Evolutionary conservation across 2,113 vertebrate species (phyloP), one percentile per base, ranked within the genome.

Genomic region (Drymodes brunneopygia): DNA sequence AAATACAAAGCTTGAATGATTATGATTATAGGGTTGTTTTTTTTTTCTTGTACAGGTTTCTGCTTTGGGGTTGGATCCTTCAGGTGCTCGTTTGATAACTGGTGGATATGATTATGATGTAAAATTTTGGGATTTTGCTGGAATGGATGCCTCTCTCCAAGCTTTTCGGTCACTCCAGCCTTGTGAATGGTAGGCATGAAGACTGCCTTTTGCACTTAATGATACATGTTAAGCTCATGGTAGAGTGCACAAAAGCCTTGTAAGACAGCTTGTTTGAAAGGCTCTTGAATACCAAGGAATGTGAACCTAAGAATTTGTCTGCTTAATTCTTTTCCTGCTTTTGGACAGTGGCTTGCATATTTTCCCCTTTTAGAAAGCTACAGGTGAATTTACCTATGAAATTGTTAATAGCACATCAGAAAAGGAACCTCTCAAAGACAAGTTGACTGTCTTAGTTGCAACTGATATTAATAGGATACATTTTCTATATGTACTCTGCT

Each of bases 121-220:
- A 62, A 98, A 98, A 48, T 99, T 99, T 97, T 99, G 99, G 99
- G 99, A 99, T 97, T 99, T 99, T 97, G 99, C 99, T 65, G 99
- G 99, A 91, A 99, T 99, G 99, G 99, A 99, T 84, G 98, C 98
- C 36, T 98, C 99, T 71, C 98, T 99, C 74, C 99, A 99, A 83
- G 99, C 99, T 79, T 99, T 99, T 98, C 97, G 99, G 35, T 98
- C 99, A 13, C 97, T 99, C 48, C 99, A 99, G 92, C 99, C 99
- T 20, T 99, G 99, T 93, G 99, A 99, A 84, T 99, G 99, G 99
- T 99, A 98, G 94, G 98, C 93, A 47, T 40, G 45, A 35, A 65
- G 20, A 42, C 21, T 60, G 15, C 13, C 8, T 72, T 67, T 40
- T 56, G 87, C 21, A 42, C 14, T 11, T 67, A 17, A 48, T 38